Percentiles rank a stretch among this genome's conserved stretches.
Evolutionary conservation across 2,113 vertebrate genomes (phyloP).

Genomic region (Azemiops feae): DNA sequence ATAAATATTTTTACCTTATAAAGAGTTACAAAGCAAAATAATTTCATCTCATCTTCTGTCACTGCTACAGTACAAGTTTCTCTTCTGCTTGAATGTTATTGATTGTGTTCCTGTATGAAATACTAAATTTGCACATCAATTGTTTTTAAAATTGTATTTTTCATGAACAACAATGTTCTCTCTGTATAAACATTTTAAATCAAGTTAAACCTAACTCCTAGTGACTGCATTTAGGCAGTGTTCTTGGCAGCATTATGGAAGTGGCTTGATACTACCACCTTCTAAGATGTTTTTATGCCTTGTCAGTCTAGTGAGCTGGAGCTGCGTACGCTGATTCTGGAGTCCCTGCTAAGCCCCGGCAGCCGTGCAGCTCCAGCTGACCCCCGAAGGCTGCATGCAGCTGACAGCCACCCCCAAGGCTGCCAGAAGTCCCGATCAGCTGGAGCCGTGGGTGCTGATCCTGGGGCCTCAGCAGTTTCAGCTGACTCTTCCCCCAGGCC

Average conservation of each 20-base stretch:
- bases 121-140: neutral
- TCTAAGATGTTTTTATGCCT: neutral
- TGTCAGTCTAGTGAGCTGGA: neutral
- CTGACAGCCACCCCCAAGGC: no score
- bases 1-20: neutral
- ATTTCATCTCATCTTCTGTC: neutral
- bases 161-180: constrained; percentile 5
- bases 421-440: no score
- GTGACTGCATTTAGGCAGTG: neutral
- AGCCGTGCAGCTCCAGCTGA: no score
- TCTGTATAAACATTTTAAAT: constrained; percentile 4
- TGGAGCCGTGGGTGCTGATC: no score
- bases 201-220: neutral
- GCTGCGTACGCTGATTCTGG: no score
- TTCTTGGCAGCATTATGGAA: neutral
- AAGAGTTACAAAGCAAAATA: neutral
- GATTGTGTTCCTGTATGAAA: neutral
- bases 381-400: no score
- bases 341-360: no score
- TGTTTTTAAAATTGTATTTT: neutral
- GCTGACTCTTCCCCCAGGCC: no score
- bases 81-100: neutral
- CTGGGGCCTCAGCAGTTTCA: no score
- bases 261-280: neutral
- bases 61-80: neutral